Conservation (phyloP, 2,797 vertebrate species). For the Sebastes flavidus region DNA sequence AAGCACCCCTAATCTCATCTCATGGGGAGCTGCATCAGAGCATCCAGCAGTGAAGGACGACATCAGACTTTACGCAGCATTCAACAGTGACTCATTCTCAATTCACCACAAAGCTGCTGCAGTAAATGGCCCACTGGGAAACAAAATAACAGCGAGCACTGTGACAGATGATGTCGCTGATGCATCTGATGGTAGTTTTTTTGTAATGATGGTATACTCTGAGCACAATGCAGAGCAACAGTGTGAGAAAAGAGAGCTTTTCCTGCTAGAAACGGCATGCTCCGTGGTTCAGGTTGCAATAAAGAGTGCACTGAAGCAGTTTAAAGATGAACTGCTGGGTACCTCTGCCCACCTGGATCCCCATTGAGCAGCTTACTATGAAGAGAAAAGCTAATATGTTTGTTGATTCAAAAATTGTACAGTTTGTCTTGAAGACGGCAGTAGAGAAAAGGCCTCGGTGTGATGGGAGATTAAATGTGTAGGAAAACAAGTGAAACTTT, state of each 20-base stretch:
- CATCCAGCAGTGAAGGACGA: neutral
- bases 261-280: conserved; percentile 79
- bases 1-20: neutral
- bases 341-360: neutral
- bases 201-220: neutral
- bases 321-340: conserved; percentile 42
- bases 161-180: neutral
- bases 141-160: neutral
- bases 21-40: neutral
- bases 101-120: neutral
- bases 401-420: neutral
- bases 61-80: neutral
- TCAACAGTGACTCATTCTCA: neutral
- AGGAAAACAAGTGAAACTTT: neutral
- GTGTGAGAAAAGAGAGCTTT: neutral
- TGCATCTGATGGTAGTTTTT: neutral
- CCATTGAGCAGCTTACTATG: neutral
- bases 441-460: neutral
- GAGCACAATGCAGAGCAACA: neutral
- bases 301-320: conserved; percentile 83
- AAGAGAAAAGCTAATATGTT: neutral
- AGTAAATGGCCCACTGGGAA: neutral
- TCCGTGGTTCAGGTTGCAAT: conserved; percentile 84
- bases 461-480: neutral
- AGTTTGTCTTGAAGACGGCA: neutral